phyloP scores from a whole-genome alignment of 1,140 invertebrate species.

The Drosophila orosa region DNA sequence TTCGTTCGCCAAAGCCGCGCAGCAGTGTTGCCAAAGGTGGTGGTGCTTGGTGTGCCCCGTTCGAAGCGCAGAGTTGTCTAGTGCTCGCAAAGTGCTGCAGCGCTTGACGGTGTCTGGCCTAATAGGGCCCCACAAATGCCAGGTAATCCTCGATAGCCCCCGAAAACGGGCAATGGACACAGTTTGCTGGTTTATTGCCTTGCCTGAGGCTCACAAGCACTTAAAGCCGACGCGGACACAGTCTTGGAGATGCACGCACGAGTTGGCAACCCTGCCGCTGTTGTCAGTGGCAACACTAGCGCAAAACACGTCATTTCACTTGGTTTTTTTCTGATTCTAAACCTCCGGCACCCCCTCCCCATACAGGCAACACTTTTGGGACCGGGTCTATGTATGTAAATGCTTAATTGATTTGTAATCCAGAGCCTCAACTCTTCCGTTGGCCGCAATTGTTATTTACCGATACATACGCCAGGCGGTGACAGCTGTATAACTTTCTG shows the following conservation, averaged over 20 bases:
- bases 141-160: neutral
- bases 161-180: neutral
- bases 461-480: conserved; percentile 39
- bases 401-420: conserved; percentile 13
- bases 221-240: neutral
- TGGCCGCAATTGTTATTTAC: conserved; percentile 55
- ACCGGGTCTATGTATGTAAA: conserved; percentile 12
- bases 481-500: conserved; percentile 55
- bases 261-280: conserved; percentile 44
- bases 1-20: conserved; percentile 29
- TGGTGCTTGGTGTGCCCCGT: conserved; percentile 7
- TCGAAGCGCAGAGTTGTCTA: conserved; percentile 15
- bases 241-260: neutral
- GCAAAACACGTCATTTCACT: conserved; percentile 61
- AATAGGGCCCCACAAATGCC: neutral
- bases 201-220: conserved; percentile 2
- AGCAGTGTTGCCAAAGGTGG: conserved; percentile 44
- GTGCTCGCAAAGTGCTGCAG: neutral
- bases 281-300: conserved; percentile 61
- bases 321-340: conserved; percentile 25
- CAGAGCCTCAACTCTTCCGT: conserved; percentile 42
- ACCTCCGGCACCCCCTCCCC: neutral
- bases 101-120: neutral
- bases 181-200: neutral
- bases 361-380: neutral